These are phyloP conservation scores for Pogonocichla stellata DNA, from an alignment of 2,113 vertebrate genomes.

Conservation along the genomic window DNA sequence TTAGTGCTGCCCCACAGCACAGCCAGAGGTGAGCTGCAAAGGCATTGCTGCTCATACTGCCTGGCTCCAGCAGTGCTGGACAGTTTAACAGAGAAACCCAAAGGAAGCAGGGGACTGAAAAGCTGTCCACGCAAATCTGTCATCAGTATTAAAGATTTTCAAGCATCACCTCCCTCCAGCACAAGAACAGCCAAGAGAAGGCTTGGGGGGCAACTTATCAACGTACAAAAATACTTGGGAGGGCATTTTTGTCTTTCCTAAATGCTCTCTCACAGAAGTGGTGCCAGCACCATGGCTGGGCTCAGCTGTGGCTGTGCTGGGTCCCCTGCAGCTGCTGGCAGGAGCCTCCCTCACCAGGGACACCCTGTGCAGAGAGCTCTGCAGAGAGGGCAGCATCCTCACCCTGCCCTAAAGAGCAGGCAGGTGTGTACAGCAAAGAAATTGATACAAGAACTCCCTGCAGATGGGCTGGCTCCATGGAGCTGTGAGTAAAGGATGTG, in stretches of 20 bases:
- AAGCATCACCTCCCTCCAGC: not conserved
- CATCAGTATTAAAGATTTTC: not conserved
- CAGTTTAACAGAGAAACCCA: not conserved
- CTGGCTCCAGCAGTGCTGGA: not conserved
- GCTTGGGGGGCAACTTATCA: not conserved
- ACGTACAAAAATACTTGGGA: not conserved
- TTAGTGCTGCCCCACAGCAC: not conserved
- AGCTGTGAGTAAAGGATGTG: not conserved
- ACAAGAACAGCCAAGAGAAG: not conserved
- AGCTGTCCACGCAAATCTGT: not conserved
- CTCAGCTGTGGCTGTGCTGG: not conserved
- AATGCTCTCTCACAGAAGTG: not conserved
- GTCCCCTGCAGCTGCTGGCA: not conserved
- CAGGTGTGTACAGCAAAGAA: not conserved
- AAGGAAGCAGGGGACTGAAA: not conserved
- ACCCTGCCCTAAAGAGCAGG: not conserved
- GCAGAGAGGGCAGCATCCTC: not conserved
- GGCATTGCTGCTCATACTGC: not conserved
- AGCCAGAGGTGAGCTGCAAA: not conserved
- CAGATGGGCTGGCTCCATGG: not conserved
- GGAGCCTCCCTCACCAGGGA: fast-evolving
- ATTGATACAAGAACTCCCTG: not conserved
- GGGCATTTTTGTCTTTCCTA: not conserved
- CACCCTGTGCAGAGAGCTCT: not conserved
- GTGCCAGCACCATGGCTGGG: not conserved